Evolutionary conservation across 2,113 vertebrate genomes (phyloP).

Genomic region (Oophaga pumilio): DNA sequence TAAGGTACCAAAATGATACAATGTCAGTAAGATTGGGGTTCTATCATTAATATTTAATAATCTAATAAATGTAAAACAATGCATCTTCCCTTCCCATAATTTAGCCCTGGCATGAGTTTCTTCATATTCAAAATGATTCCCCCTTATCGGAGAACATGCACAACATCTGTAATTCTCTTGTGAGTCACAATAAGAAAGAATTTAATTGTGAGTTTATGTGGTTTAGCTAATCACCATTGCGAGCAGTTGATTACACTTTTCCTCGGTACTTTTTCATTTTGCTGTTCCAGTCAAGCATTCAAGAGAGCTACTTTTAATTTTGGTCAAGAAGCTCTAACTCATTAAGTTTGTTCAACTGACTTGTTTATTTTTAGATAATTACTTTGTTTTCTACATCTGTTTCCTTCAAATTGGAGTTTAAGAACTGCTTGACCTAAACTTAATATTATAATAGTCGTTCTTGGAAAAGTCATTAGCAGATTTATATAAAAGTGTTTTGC

Average conservation of each 20-base stretch:
- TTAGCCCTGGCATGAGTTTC: no score
- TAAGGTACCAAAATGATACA: no score
- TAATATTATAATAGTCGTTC: not conserved
- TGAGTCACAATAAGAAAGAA: not conserved
- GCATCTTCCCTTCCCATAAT: no score
- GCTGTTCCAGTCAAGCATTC: not conserved
- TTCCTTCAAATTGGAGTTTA: not conserved
- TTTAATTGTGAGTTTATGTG: not conserved
- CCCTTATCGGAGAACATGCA: no score
- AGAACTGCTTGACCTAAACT: not conserved
- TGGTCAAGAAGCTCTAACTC: not conserved
- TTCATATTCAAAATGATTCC: no score
- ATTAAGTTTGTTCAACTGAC: not conserved
- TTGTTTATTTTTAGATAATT: conserved; percentile 25
- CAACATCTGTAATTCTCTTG: not conserved
- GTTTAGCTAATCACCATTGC: not conserved
- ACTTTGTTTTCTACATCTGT: conserved; percentile 9
- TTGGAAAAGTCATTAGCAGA: not conserved
- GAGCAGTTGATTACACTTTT: conserved; percentile 3
- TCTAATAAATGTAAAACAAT: no score
- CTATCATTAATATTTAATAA: no score
- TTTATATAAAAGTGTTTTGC: not conserved
- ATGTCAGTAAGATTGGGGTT: no score
- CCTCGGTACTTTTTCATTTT: not conserved
- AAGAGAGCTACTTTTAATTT: not conserved